Evolutionary conservation across 1,140 invertebrate species (phyloP), one percentile per base, ranked within the genome.

Genomic region (Sminthurides bifidus): DNA sequence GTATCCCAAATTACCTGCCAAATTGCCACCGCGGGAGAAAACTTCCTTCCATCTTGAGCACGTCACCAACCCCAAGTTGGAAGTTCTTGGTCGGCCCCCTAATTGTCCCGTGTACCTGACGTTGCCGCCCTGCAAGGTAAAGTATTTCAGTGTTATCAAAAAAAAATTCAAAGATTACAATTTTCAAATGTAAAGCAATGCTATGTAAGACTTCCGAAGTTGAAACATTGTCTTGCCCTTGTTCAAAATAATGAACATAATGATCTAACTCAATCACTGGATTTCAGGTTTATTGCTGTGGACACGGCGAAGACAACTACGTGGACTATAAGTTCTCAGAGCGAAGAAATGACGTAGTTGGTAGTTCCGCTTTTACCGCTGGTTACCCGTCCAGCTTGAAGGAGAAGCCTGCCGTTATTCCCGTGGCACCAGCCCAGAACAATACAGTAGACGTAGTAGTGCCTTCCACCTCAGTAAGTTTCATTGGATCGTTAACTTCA

Each of bases 211-310:
- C n/a, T n/a, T n/a, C n/a, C n/a, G n/a, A n/a, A n/a, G n/a, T n/a
- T n/a, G n/a, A n/a, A n/a, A n/a, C n/a, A n/a, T n/a, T n/a, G n/a
- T n/a, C n/a, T n/a, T n/a, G n/a, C n/a, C n/a, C n/a, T n/a, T n/a
- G n/a, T n/a, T n/a, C n/a, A n/a, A n/a, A n/a, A n/a, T n/a, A n/a
- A n/a, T n/a, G n/a, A n/a, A n/a, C n/a, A n/a, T n/a, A n/a, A n/a
- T n/a, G n/a, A 35, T 24, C 37, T 35, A 26, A 51, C 6, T 40
- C 15, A n/a, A 37, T 52, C 19, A 10, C 26, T 29, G 24, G 3
- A 17, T 45, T 54, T 54, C n/a, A 63, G 61, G 49, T 59, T 8
- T 63, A 33, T 33, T 63, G 61, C 41, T 60, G 57, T n/a, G n/a
- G n/a, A n/a, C n/a, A n/a, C n/a, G n/a, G n/a, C n/a, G n/a, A n/a